Base-by-base conservation (phyloP, 2,888 invertebrate species). In the Odontomyia ornata region DNA sequence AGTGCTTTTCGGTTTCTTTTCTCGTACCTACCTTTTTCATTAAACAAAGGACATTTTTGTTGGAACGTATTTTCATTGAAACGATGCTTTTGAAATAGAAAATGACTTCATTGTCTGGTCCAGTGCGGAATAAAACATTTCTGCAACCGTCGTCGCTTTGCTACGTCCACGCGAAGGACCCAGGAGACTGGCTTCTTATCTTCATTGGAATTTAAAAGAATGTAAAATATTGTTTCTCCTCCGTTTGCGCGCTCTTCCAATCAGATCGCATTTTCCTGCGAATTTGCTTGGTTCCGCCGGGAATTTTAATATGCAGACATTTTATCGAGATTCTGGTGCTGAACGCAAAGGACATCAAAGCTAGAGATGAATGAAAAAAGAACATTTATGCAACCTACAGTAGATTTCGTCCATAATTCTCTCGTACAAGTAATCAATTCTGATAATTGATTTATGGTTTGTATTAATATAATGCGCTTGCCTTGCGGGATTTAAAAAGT, bases 31-130 rank as follows among this genome's bases (percentile, higher is more conserved):
- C 52, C 52, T 25, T 52, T 71, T 71, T 47, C 71, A 23, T 71
- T 71, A 71, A 71, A 71, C 71, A 71, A 71, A 47, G 52, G 71
- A 71, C 71, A 71, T n/a, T 71, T 71, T 71, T 71, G 47, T 71
- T 30, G 30, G 47, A 67, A 13, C 52, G 71, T 15, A 71, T 25
- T 27, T 5, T 71, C 71, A 71, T 71, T 52, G 71, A 27, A 47
- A 71, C 25, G 52, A 71, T 71, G 71, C 52, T 47, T 71, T 71
- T 71, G 15, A 71, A 71, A 71, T 71, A 25, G 71, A 46, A 47
- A 71, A 71, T 11, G 71, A 52, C 71, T 71, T 27, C 52, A 52
- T 71, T 71, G 71, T 71, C 71, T 71, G 71, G 71, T 52, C 28
- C 47, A 52, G 71, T 15, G n/a, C 25, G 13, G 71, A n/a, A 71